Conservation (phyloP, 2,113 vertebrate genomes). For the Phyllostomus discolor region DNA sequence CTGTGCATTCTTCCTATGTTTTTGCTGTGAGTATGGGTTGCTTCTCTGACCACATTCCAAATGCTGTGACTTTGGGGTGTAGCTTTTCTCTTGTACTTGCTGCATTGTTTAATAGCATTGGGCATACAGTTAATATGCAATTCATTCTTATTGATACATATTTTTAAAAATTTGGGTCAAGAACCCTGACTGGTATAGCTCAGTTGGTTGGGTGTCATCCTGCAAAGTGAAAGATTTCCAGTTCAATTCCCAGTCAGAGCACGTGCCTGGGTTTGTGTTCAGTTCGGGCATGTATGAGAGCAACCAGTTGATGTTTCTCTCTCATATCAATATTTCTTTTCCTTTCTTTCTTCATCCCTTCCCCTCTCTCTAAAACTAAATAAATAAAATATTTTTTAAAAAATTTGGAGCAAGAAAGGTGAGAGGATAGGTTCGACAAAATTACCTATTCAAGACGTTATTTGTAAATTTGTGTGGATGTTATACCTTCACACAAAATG, state of each 20-base stretch:
- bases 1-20: not conserved
- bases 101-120: not conserved
- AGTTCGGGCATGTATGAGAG: no score
- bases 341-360: no score
- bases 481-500: no score
- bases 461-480: not conserved
- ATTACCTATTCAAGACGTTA: not conserved
- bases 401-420: not conserved
- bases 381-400: not conserved
- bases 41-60: not conserved
- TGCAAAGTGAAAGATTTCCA: no score
- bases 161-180: not conserved
- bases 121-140: not conserved
- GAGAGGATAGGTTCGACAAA: not conserved
- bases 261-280: no score
- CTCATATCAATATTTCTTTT: no score
- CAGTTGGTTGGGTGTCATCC: no score
- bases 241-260: no score
- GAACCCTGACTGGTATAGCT: no score
- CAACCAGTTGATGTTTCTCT: no score
- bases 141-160: not conserved
- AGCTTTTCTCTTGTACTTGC: not conserved
- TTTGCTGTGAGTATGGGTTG: not conserved
- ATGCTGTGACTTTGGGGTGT: not conserved
- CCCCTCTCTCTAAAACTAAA: no score